Evolutionary conservation across 1,140 invertebrate genomes (phyloP).

Genomic region (Globodera rostochiensis): DNA sequence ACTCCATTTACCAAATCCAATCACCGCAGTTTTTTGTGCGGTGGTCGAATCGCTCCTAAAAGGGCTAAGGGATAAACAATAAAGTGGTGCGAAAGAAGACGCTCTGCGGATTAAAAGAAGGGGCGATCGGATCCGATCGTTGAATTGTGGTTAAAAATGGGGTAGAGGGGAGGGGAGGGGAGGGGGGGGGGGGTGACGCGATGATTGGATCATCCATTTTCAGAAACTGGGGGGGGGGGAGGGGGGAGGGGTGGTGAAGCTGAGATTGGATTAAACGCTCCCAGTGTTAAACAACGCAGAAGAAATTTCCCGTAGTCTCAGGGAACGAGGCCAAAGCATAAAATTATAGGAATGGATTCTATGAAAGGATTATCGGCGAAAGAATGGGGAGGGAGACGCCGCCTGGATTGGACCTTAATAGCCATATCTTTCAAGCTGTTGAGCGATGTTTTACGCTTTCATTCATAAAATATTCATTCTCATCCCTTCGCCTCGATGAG

Average conservation of each 20-base stretch:
- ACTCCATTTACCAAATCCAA: no score
- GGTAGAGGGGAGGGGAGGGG: neutral
- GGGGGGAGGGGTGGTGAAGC: neutral
- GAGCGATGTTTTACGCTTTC: neutral
- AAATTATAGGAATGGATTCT: neutral
- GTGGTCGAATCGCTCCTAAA: neutral
- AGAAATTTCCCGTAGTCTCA: neutral
- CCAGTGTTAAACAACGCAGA: neutral
- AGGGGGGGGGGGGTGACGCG: neutral
- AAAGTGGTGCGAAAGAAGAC: neutral
- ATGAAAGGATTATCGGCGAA: no score
- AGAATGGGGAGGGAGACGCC: no score
- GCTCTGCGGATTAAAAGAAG: neutral
- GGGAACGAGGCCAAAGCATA: neutral
- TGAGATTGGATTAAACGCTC: neutral
- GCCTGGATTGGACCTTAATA: neutral
- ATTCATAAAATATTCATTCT: neutral
- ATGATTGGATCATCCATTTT: slow-evolving; percentile 8
- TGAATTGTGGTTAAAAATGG: neutral
- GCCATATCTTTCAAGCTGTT: neutral
- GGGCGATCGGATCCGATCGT: neutral
- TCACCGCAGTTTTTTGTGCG: neutral
- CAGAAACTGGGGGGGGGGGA: neutral
- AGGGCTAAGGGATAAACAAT: neutral
- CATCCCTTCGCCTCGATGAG: neutral